These are phyloP conservation scores for Trididemnum nubilum DNA, from an alignment of 23 tunicate genomes.

Conservation along the genomic window DNA sequence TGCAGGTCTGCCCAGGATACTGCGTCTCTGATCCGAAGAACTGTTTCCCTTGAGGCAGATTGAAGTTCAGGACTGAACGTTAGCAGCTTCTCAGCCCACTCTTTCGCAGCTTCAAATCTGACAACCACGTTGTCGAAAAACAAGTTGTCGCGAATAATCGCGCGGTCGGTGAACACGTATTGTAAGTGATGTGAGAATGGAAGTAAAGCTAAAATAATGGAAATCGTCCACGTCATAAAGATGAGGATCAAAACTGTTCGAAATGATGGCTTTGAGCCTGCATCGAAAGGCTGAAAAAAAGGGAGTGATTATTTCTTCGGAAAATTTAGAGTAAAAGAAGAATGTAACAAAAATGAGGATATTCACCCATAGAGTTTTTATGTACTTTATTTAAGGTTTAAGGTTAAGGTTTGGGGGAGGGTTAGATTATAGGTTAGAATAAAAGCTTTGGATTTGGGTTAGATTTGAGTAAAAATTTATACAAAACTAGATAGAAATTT, in stretches of 20 bases:
- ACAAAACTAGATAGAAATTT: no score
- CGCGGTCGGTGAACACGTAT: not conserved
- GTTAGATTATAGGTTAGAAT: no score
- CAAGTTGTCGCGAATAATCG: slow-evolving; percentile 17
- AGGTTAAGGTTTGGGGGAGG: no score
- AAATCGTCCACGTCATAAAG: slow-evolving; percentile 17
- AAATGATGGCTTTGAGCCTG: not conserved
- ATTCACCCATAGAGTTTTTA: no score
- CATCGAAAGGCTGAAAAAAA: not conserved
- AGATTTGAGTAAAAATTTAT: no score
- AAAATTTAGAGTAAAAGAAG: no score
- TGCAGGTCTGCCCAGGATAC: not conserved
- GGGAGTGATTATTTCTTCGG: no score
- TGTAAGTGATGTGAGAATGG: slow-evolving; percentile 18
- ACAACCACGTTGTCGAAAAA: slow-evolving; percentile 14
- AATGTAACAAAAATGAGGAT: no score
- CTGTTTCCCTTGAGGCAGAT: not conserved
- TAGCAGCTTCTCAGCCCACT: not conserved
- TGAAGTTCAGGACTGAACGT: not conserved
- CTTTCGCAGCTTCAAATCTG: slow-evolving; percentile 1
- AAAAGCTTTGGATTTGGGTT: no score
- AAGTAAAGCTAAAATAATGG: slow-evolving; percentile 24
- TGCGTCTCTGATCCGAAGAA: no score
- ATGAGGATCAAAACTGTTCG: not conserved
- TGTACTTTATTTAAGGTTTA: no score